phyloP scores from a whole-genome alignment of 2,113 vertebrate genomes.

The Morone chrysops region DNA sequence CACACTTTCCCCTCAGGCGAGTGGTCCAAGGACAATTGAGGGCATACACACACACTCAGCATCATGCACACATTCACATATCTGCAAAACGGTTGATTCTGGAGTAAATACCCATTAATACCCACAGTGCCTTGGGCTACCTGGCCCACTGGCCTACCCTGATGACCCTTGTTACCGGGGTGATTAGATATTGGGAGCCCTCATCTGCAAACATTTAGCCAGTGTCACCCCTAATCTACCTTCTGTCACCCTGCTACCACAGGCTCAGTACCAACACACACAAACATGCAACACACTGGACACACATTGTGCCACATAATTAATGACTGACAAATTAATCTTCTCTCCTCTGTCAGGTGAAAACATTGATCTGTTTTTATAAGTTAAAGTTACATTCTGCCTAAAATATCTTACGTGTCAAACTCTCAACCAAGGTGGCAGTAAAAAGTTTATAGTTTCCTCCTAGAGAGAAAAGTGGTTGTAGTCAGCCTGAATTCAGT shows the following conservation, averaged over 20 bases:
- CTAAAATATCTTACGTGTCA: not conserved
- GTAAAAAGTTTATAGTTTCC: not conserved
- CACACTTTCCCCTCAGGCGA: conserved; percentile 81
- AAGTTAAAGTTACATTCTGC: not conserved
- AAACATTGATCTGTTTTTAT: conserved; percentile 2
- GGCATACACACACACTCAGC: conserved; percentile 29
- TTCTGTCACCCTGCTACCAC: conserved; percentile 64
- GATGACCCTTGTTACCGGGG: conserved; percentile 80
- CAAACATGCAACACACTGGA: conserved; percentile 13
- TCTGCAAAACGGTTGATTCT: conserved; percentile 67
- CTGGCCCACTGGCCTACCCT: conserved; percentile 75
- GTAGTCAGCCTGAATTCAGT: not conserved
- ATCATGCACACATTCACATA: conserved; percentile 36
- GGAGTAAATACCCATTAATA: conserved; percentile 74
- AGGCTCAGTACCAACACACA: conserved; percentile 30
- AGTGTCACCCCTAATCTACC: conserved; percentile 77
- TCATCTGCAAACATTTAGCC: conserved; percentile 90
- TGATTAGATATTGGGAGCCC: conserved; percentile 84
- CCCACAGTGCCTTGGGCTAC: conserved; percentile 70
- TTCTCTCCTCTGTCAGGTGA: not conserved
- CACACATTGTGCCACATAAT: conserved; percentile 6
- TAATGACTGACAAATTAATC: not conserved
- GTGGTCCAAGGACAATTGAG: conserved; percentile 57
- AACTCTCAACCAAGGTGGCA: not conserved
- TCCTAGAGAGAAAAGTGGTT: conserved; percentile 9